phyloP scores from a whole-genome alignment of 2,888 invertebrate species.

The Drosophila hamatofila region DNA sequence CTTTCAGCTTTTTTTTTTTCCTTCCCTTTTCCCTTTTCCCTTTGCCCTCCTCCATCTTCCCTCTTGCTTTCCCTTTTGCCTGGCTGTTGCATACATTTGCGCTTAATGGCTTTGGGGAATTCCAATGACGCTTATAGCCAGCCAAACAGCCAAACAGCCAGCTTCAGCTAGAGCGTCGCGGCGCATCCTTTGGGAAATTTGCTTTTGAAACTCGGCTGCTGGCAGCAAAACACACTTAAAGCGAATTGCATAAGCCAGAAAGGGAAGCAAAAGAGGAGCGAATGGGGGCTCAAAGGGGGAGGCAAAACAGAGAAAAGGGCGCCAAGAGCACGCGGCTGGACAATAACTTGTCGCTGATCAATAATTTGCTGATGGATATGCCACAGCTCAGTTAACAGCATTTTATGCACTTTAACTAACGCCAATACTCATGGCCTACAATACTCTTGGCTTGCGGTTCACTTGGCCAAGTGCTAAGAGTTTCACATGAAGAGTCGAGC shows the following conservation, averaged over 20 bases:
- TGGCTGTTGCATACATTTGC: slow-evolving; percentile 77
- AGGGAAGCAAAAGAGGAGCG: neutral
- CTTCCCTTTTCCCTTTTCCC: neutral
- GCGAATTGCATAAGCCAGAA: slow-evolving; percentile 33
- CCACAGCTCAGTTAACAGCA: slow-evolving; percentile 9
- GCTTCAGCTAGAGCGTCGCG: slow-evolving; percentile 33
- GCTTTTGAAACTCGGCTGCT: slow-evolving; percentile 68
- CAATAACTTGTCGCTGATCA: slow-evolving; percentile 64
- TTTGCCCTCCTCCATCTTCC: slow-evolving; percentile 36
- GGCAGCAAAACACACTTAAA: slow-evolving; percentile 67
- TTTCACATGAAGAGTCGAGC: too few relatives aligned
- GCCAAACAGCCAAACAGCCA: slow-evolving; percentile 45
- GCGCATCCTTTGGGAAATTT: slow-evolving; percentile 75
- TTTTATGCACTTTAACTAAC: slow-evolving; percentile 16
- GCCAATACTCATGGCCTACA: neutral
- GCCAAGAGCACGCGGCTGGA: slow-evolving; percentile 36
- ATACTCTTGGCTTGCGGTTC: neutral
- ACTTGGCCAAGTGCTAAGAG: too few relatives aligned
- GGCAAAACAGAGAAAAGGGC: neutral
- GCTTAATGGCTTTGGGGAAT: slow-evolving; percentile 80
- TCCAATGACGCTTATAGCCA: slow-evolving; percentile 78
- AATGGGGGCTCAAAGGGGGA: too few relatives aligned
- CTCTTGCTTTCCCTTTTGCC: slow-evolving; percentile 33
- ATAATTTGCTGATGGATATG: slow-evolving; percentile 63
- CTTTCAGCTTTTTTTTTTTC: slow-evolving; percentile 33